Conservation (phyloP, 2,797 vertebrate species). For the Ctenopoma kingsleyae region DNA sequence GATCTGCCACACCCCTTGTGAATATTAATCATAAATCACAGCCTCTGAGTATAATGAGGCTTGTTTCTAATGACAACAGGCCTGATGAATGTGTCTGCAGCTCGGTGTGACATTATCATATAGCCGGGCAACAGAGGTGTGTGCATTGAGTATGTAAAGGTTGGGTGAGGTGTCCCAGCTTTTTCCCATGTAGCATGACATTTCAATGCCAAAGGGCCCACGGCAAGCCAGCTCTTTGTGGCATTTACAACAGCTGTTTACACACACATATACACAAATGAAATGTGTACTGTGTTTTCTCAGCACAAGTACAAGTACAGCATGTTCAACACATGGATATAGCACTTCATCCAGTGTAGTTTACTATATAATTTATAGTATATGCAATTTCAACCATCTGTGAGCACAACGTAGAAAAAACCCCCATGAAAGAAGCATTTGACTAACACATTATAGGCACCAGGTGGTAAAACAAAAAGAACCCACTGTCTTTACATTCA, state of each 20-base stretch:
- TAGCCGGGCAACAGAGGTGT: slow-evolving; percentile 38
- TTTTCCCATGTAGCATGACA: slow-evolving; percentile 67
- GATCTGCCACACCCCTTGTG: slow-evolving; percentile 62
- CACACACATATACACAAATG: slow-evolving; percentile 42
- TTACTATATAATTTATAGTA: slow-evolving; percentile 22
- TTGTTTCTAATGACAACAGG: slow-evolving; percentile 73
- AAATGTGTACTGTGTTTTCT: slow-evolving; percentile 28
- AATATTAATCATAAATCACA: slow-evolving; percentile 79
- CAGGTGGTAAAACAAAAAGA: slow-evolving; percentile 1
- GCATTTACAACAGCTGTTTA: slow-evolving; percentile 76
- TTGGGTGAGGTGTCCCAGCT: slow-evolving; percentile 49
- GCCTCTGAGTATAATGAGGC: slow-evolving; percentile 69
- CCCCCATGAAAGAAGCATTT: background rate
- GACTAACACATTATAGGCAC: slow-evolving; percentile 12
- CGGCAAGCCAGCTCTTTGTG: slow-evolving; percentile 60
- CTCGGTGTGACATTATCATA: slow-evolving; percentile 54
- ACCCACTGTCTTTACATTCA: too few relatives aligned
- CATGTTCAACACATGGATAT: slow-evolving; percentile 20
- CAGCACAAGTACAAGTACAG: slow-evolving; percentile 11
- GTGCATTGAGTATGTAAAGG: slow-evolving; percentile 27
- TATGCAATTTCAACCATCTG: slow-evolving; percentile 16
- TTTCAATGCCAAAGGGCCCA: slow-evolving; percentile 70
- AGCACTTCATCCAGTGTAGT: slow-evolving; percentile 25
- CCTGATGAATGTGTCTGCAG: slow-evolving; percentile 74
- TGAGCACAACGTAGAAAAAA: background rate